A percentile compares a stretch with the other conserved stretches of the same genome.
Evolutionary conservation across 2,888 invertebrate species (phyloP).

Genomic region (Lepidonotus clava): DNA sequence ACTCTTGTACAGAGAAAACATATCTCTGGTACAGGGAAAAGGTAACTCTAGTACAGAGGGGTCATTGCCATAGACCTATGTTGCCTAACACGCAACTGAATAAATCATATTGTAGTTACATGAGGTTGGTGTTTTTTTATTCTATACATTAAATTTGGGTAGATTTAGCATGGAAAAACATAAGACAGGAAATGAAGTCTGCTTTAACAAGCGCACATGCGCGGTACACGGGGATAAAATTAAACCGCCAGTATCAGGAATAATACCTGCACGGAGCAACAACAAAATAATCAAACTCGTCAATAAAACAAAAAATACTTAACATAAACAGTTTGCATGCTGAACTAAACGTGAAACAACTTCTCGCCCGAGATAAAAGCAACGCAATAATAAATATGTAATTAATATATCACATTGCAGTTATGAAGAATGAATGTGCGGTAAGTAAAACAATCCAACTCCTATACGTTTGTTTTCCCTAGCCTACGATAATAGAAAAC

Average conservation of each 20-base stretch:
- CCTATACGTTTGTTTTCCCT: conserved; percentile 12
- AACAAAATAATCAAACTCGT: background rate
- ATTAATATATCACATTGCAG: conserved; percentile 38
- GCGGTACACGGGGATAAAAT: background rate
- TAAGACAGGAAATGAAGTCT: no score
- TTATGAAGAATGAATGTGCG: conserved; percentile 43
- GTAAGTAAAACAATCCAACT: background rate
- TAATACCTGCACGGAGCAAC: background rate
- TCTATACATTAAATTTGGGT: no score
- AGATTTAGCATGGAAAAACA: no score
- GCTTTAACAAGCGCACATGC: background rate
- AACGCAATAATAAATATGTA: background rate
- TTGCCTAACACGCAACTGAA: no score
- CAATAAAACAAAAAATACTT: conserved; percentile 14
- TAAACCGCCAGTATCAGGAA: background rate
- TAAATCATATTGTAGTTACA: no score
- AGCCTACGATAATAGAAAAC: conserved; percentile 40
- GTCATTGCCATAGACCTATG: no score
- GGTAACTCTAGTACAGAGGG: no score
- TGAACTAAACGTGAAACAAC: conserved; percentile 14
- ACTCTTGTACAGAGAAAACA: no score
- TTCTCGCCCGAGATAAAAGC: conserved; percentile 40
- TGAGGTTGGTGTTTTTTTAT: background rate
- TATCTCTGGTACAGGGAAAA: no score
- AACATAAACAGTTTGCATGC: conserved; percentile 23